These are phyloP conservation scores for Periophthalmus magnuspinnatus DNA, from an alignment of 2,797 vertebrate genomes.

Conservation along the genomic window DNA sequence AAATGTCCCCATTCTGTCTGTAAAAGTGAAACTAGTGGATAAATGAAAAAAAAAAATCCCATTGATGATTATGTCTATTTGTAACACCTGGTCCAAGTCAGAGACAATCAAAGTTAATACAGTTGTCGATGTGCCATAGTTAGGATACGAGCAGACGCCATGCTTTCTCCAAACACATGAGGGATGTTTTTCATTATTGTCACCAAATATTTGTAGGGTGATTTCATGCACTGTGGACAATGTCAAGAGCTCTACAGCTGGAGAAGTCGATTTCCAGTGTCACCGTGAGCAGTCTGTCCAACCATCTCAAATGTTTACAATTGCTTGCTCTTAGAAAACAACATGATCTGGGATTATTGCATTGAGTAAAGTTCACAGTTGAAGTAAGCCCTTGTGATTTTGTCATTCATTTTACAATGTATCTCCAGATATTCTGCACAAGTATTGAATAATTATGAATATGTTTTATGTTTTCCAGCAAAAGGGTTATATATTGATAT, in stretches of 20 bases:
- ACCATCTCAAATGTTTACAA: slow-evolving; percentile 74
- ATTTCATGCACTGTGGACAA: slow-evolving; percentile 57
- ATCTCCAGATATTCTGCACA: slow-evolving; percentile 15
- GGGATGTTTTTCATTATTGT: slow-evolving; percentile 38
- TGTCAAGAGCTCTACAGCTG: slow-evolving; percentile 45
- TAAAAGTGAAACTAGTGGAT: slow-evolving; percentile 66
- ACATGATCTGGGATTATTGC: slow-evolving; percentile 62
- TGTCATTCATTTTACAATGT: slow-evolving; percentile 32
- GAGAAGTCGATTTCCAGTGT: slow-evolving; percentile 41
- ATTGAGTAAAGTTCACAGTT: slow-evolving; percentile 70
- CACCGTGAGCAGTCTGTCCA: slow-evolving; percentile 61
- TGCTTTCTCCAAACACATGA: slow-evolving; percentile 9
- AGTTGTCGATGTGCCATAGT: slow-evolving; percentile 69
- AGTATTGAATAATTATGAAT: not conserved
- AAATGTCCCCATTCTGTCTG: slow-evolving; percentile 67
- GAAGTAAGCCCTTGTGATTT: slow-evolving; percentile 38
- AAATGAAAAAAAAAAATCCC: slow-evolving; percentile 42
- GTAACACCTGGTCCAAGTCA: slow-evolving; percentile 62
- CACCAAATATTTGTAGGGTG: slow-evolving; percentile 39
- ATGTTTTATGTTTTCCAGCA: not conserved
- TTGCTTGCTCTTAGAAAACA: slow-evolving; percentile 67
- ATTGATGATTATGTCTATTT: slow-evolving; percentile 62
- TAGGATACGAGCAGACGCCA: slow-evolving; percentile 47
- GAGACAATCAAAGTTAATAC: slow-evolving; percentile 79
- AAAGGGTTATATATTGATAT: not conserved